These are phyloP conservation scores for Cinara cedri DNA, from an alignment of 2,888 invertebrate species.

Conservation along the genomic window DNA sequence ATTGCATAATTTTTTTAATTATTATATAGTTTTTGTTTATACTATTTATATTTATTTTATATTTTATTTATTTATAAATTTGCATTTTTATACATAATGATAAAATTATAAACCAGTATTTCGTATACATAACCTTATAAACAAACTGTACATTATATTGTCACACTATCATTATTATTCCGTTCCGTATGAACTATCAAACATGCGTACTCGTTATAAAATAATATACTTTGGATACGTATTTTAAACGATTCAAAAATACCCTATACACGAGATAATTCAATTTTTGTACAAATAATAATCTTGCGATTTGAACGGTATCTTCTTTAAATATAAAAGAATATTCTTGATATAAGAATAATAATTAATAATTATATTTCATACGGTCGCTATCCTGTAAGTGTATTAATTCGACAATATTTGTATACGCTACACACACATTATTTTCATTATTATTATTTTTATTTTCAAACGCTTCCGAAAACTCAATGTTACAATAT, in stretches of 20 bases:
- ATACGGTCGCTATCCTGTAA: neutral
- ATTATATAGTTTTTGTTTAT: too few species aligned
- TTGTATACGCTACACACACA: too few species aligned
- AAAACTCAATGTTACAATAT: neutral
- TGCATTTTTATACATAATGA: too few species aligned
- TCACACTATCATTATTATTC: neutral
- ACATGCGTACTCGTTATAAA: too few species aligned
- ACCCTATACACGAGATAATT: neutral
- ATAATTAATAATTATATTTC: neutral
- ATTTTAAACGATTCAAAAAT: neutral
- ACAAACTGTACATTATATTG: neutral
- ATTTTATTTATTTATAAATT: too few species aligned
- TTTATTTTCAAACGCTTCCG: too few species aligned
- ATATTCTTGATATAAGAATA: neutral
- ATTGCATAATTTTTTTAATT: too few species aligned
- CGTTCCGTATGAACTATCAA: neutral
- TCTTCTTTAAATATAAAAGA: neutral
- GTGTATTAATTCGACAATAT: neutral
- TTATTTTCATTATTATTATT: neutral
- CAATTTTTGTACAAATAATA: conserved; percentile 8
- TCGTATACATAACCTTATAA: neutral
- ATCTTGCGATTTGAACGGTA: conserved; percentile 26
- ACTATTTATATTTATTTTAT: too few species aligned
- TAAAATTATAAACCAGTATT: neutral
- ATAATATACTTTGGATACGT: conserved; percentile 1